Conservation (phyloP, 1,140 invertebrate species). For the Pseudachorutes palmiensis region DNA sequence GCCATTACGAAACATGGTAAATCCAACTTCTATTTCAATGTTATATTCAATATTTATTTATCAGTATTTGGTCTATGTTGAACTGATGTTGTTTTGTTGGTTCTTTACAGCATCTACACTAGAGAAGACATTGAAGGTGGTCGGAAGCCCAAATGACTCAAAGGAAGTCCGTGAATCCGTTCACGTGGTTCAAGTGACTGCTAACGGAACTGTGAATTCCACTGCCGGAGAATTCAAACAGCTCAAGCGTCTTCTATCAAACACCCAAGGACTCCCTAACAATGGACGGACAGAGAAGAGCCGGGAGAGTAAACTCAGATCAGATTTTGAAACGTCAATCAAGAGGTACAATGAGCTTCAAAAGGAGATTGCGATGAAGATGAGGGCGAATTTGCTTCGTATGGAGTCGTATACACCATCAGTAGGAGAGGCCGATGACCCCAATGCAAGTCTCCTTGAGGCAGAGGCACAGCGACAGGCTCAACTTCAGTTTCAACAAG, state of each 20-base stretch:
- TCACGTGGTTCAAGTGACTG: conserved; percentile 66
- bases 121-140: conserved; percentile 62
- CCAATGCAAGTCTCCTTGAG: conserved; percentile 38
- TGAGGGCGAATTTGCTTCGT: conserved; percentile 62
- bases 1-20: conserved; percentile 47
- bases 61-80: background rate
- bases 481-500: conserved; percentile 46
- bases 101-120: conserved; percentile 42
- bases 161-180: conserved; percentile 56
- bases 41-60: conserved; percentile 50
- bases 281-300: conserved; percentile 66
- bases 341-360: conserved; percentile 67
- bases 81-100: background rate
- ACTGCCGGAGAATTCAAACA: conserved; percentile 64
- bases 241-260: conserved; percentile 45
- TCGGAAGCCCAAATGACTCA: conserved; percentile 68
- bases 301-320: conserved; percentile 69
- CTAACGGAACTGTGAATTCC: conserved; percentile 63
- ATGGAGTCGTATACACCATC: conserved; percentile 42
- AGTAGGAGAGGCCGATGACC: conserved; percentile 45
- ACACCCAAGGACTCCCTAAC: conserved; percentile 47
- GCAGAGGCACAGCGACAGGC: conserved; percentile 41
- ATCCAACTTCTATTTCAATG: conserved; percentile 43
- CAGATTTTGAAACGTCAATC: conserved; percentile 68
- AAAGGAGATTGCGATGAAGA: conserved; percentile 67